Base-by-base conservation (phyloP, 2,797 vertebrate species). In the Sebastes hubbsi region DNA sequence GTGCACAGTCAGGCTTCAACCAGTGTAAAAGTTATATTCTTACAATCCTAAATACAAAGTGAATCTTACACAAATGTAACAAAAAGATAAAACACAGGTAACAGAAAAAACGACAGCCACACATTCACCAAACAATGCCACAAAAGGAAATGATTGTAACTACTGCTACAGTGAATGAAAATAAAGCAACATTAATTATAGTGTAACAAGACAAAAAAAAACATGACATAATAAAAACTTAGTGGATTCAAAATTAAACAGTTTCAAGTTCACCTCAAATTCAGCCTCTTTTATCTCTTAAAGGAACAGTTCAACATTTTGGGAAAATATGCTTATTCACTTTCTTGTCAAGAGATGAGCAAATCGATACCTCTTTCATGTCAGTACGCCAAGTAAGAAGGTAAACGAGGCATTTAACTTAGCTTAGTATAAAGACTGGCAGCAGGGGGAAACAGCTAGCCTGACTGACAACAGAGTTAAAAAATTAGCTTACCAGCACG, bases 1-100 rank as follows among this genome's bases (percentile, higher is more conserved):
- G 85, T 90, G 89, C 84, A 80, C 78, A 61, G 52, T 52, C 60
- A 62, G 30, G 63, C 59, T 55, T 63, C 67, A 80, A 89, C 79
- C 80, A 85, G 79, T 86, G 83, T 73, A 81, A 64, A 24, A 83
- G 69, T 63, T 54, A 52, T 38, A 75, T 49, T 83, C 30, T 34
- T 59, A 42, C n/a, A 54, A 13, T 62, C 75, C 81, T 73, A 78
- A 70, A 87, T 32, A 85, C 36, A 77, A 68, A 79, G 60, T 29
- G 10, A 8, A 60, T 65, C 72, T 74, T 63, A 85, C 42, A 89
- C 5, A 73, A 77, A 78, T 71, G 55, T 61, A 59, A 81, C 36
- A 82, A 72, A 84, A 66, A 64, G 30, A 77, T 16, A 80, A 30
- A 80, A 80, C 25, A 84, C 13, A 78, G 4, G 34, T 24, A 83